Percentiles rank a stretch among this genome's conserved stretches.
phyloP scores from a whole-genome alignment of 2,888 invertebrate genomes.

The Cantharis lateralis region DNA sequence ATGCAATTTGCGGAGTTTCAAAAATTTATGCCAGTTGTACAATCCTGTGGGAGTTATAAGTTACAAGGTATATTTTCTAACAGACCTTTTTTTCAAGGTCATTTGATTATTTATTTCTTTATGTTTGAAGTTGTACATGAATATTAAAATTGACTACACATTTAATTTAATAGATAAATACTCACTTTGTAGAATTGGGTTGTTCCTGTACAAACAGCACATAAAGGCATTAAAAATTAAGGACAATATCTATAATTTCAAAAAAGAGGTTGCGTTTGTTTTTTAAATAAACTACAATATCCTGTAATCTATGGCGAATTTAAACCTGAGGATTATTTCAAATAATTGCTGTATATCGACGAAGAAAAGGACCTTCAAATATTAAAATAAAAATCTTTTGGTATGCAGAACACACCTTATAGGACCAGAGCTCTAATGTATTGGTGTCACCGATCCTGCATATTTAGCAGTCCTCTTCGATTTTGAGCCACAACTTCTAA shows the following conservation, averaged over 20 bases:
- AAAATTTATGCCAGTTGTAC: conserved; percentile 47
- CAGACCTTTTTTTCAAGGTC: conserved; percentile 19
- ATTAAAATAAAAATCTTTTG: conserved; percentile 34
- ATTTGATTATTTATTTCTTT: conserved; percentile 16
- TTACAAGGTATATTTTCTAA: conserved; percentile 29
- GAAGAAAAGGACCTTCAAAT: conserved; percentile 9
- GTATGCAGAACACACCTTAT: conserved; percentile 41
- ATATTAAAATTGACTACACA: background rate
- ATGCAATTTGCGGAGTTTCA: conserved; percentile 49
- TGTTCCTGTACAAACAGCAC: too few species aligned
- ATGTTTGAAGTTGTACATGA: background rate
- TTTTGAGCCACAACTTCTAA: conserved; percentile 17
- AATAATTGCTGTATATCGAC: conserved; percentile 17
- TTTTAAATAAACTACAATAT: too few species aligned
- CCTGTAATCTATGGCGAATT: background rate
- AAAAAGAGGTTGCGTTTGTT: too few species aligned
- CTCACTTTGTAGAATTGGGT: background rate
- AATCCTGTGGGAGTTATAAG: conserved; percentile 38
- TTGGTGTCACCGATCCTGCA: conserved; percentile 52
- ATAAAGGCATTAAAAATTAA: too few species aligned
- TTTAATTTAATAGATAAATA: background rate
- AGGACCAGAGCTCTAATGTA: conserved; percentile 46
- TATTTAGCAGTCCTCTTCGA: conserved; percentile 47
- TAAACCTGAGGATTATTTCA: background rate
- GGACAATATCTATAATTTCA: too few species aligned